A percentile compares a stretch with the other conserved stretches of the same genome.
phyloP scores from a whole-genome alignment of 2,888 invertebrate species.

The Sinodicranocentrus sp. region DNA sequence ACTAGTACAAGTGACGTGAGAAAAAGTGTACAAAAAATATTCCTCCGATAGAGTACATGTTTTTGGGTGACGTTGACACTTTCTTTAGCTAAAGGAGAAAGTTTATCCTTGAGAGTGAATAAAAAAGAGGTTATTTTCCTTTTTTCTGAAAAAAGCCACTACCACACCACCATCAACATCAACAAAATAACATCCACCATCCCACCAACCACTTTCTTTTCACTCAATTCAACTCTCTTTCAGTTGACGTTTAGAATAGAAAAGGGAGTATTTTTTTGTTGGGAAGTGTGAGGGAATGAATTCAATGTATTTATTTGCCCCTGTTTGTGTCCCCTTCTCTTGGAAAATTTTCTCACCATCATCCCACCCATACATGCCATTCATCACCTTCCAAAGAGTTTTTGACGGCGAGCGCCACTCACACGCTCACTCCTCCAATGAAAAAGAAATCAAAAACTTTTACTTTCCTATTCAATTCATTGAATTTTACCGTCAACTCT shows the following conservation, averaged over 20 bases:
- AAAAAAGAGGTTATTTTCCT: conserved; percentile 41
- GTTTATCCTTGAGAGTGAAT: conserved; percentile 51
- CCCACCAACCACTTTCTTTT: conserved; percentile 17
- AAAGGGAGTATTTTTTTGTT: background rate
- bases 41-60: background rate
- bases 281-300: conserved; percentile 21
- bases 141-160: conserved; percentile 29
- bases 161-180: background rate
- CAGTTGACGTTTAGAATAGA: conserved; percentile 3
- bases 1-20: background rate
- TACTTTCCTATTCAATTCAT: conserved; percentile 20
- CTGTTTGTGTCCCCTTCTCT: background rate
- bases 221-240: conserved; percentile 14
- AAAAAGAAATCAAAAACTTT: conserved; percentile 51
- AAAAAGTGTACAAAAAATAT: background rate
- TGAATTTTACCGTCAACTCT: background rate
- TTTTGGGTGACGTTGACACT: conserved; percentile 53
- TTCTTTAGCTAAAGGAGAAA: conserved; percentile 24
- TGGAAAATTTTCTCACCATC: background rate
- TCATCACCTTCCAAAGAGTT: conserved; percentile 27
- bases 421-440: no score
- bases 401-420: conserved; percentile 28
- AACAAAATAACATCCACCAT: background rate
- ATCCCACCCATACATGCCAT: conserved; percentile 8
- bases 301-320: conserved; percentile 59